Base-by-base conservation (phyloP, 2,888 invertebrate species). In the Leucania comma region DNA sequence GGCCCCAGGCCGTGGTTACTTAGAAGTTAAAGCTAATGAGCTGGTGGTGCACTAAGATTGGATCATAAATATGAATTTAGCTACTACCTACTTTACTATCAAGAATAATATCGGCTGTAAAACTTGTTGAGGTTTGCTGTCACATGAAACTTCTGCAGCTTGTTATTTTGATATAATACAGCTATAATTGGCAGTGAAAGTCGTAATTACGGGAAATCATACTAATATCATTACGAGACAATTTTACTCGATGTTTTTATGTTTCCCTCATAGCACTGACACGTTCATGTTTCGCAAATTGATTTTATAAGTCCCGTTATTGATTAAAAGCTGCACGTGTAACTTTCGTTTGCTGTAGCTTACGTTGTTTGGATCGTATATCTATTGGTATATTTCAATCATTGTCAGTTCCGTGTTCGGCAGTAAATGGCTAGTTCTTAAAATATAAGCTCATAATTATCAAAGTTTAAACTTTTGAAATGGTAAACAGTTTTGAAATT, bases 111-210 rank as follows among this genome's bases (percentile, higher is more conserved):
- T 26, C 17, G 17, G 17, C 26, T 26, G 3, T 20, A 26, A 17
- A 26, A 53, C 53, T 53, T 26, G 26, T 20, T 5, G 26, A 10
- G 9, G n/a, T 26, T 54, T 29, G 32, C 54, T 9, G 3, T 6
- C 4, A 17, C 5, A 38, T 65, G 60, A 17, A 42, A 65, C 61
- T 76, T 76, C 56, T 68, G 48, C 8, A 17, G 6, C 12, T 42
- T 3, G 1, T 29, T 20, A 54, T 50, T 50, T 60, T 26, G 1
- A 58, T 29, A 26, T 17, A 38, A 22, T 46, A 51, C 24, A 22
- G 22, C 32, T 42, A 50, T 60, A 72, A 82, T 78, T 66, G 65
- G n/a, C 35, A 53, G 81, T 57, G 69, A 78, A 78, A 78, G 78
- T 72, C 20, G 53, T 46, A 54, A 48, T 46, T 53, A 17, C 62